phyloP scores from a whole-genome alignment of 2,113 vertebrate genomes.

The human (Homo sapiens) region GRCh38 chr22:30946001-30946500 shows the following conservation, averaged over 20 bases:
- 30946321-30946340: slow-evolving; percentile 80
- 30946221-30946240: background rate
- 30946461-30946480: slow-evolving; percentile 50
- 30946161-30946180: background rate
- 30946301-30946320: background rate
- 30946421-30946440: slow-evolving; percentile 98
- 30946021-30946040: background rate
- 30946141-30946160: slow-evolving; percentile 24
- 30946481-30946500: slow-evolving; percentile 29
- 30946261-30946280: background rate
- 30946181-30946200: background rate
- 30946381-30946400: slow-evolving; percentile 94
- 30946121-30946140: slow-evolving; percentile 14
- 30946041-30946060: background rate
- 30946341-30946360: slow-evolving; percentile 98
- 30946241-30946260: background rate
- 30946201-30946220: background rate
- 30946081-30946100: background rate
- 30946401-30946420: slow-evolving; percentile 97
- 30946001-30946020: background rate
- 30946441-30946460: slow-evolving; percentile 93
- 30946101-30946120: background rate
- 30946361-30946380: slow-evolving; percentile 96
- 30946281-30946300: background rate
- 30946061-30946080: background rate